phyloP scores from a whole-genome alignment of 2,797 vertebrate genomes.

The Mus spretus region DNA sequence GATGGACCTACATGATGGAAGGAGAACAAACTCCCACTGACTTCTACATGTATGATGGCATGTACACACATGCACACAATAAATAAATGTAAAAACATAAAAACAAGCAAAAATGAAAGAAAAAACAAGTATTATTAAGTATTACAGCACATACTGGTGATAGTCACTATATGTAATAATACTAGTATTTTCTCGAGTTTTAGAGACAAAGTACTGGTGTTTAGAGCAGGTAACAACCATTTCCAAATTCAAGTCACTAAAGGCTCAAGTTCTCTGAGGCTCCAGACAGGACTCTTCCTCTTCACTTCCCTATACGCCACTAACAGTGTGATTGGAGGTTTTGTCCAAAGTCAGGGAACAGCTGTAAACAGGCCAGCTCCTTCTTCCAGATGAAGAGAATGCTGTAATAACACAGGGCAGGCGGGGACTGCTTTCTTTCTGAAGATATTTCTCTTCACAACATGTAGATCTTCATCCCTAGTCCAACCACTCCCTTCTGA shows the following conservation, averaged over 20 bases:
- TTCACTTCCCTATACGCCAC: background rate
- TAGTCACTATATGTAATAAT: background rate
- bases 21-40: background rate
- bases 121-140: background rate
- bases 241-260: conserved; percentile 50
- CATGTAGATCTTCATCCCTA: conserved; percentile 37
- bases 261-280: conserved; percentile 9
- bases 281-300: conserved; percentile 33
- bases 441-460: conserved; percentile 39
- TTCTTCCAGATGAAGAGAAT: conserved; percentile 22
- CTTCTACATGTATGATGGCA: background rate
- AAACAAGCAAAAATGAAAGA: background rate
- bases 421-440: background rate
- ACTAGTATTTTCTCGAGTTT: background rate
- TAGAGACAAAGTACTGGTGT: conserved; percentile 16
- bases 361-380: background rate
- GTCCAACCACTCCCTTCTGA: conserved; percentile 18
- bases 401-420: background rate
- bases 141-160: background rate
- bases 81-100: background rate
- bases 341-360: background rate
- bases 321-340: conserved; percentile 9
- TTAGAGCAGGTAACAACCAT: conserved; percentile 20
- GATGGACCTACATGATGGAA: too few relatives aligned
- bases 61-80: background rate